A percentile compares a stretch with the other conserved stretches of the same genome.
Evolutionary conservation across 2,113 vertebrate genomes (phyloP).

Genomic region (Chrysemys picta): DNA sequence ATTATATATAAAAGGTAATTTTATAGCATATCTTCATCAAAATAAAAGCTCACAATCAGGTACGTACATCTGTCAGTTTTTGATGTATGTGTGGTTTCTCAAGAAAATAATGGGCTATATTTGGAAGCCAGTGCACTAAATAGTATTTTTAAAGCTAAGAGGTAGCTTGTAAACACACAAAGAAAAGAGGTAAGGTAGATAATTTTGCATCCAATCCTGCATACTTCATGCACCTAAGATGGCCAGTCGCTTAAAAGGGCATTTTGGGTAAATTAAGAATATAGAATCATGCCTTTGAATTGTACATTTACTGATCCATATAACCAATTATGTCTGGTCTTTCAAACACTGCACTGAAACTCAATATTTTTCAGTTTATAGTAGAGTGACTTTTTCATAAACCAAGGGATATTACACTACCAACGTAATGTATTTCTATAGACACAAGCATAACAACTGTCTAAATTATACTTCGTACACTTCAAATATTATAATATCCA

Average conservation of each 20-base stretch:
- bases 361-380: slow-evolving; percentile 23
- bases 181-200: neutral
- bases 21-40: neutral
- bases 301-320: neutral
- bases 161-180: neutral
- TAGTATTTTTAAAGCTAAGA: neutral
- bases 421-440: neutral
- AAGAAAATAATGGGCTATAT: neutral
- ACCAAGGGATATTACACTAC: neutral
- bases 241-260: neutral
- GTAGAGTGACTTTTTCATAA: slow-evolving; percentile 7
- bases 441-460: slow-evolving; percentile 5
- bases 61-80: neutral
- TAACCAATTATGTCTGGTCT: neutral
- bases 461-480: slow-evolving; percentile 4
- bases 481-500: neutral
- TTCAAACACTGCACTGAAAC: slow-evolving; percentile 1
- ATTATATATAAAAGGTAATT: neutral
- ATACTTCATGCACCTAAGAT: neutral
- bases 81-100: neutral
- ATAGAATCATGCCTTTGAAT: neutral
- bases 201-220: neutral
- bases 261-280: neutral
- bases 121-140: neutral
- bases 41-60: neutral